phyloP scores from a whole-genome alignment of 2,113 vertebrate species.

The Crotalus horridus region DNA sequence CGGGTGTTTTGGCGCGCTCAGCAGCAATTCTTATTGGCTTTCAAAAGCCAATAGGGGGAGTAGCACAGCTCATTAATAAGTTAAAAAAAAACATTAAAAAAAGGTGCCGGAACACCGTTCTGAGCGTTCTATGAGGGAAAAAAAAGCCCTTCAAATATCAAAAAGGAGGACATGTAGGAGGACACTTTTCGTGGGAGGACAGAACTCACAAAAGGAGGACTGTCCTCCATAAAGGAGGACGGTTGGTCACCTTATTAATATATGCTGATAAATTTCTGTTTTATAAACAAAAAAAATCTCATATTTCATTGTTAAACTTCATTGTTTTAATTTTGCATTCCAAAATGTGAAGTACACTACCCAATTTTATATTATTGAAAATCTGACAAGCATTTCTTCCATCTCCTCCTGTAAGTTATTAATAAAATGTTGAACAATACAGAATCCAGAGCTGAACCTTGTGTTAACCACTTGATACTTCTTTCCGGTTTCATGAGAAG shows the following conservation, averaged over 20 bases:
- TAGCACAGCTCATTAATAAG: too few relatives aligned
- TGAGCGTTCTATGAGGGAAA: too few relatives aligned
- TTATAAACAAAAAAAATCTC: neutral
- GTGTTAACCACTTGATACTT: neutral
- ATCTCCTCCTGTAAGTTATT: neutral
- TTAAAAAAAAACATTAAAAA: too few relatives aligned
- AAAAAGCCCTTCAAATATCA: too few relatives aligned
- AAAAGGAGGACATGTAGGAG: too few relatives aligned
- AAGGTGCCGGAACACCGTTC: too few relatives aligned
- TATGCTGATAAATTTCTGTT: neutral
- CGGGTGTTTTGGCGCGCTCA: too few relatives aligned
- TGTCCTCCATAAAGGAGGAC: too few relatives aligned
- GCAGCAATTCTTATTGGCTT: too few relatives aligned
- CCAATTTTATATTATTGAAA: neutral
- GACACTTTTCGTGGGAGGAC: too few relatives aligned
- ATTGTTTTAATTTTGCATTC: neutral
- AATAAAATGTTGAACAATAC: neutral
- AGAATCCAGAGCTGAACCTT: neutral
- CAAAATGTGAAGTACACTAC: neutral
- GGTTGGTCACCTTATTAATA: neutral
- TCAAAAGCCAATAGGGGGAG: too few relatives aligned
- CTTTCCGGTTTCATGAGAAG: neutral
- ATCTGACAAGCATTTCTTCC: neutral
- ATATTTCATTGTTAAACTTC: neutral
- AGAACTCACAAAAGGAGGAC: too few relatives aligned